Base-by-base conservation (phyloP, 2,888 invertebrate genomes). In the Phlogophora meticulosa region DNA sequence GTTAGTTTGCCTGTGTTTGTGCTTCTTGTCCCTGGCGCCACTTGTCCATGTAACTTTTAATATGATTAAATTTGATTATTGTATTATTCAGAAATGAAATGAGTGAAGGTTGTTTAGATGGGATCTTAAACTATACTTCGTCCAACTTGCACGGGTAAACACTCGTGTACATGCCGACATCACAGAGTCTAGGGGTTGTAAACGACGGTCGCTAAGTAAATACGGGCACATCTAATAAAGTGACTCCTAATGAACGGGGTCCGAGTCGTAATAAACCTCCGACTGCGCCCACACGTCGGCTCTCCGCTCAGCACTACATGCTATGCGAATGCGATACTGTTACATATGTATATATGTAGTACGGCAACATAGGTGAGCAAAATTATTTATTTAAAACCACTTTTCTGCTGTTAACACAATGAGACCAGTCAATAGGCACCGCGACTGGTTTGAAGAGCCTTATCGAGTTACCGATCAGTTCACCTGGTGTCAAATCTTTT, bases 171-270 rank as follows among this genome's bases (percentile, higher is more conserved):
- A 4, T 10, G 10, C 38, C 13, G 32, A 43, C 1, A n/a, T n/a
- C n/a, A n/a, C 11, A 22, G 15, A 17, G 36, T 45, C 24, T 15
- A 28, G 20, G 4, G 28, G 38, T 28, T 28, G 24, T 9, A 40
- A 51, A 52, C 43, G 48, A 17, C 49, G 32, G n/a, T 66, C 32
- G 68, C 28, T 17, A 20, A 49, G 69, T 59, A 45, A 36, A 45
- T 24, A 45, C 36, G 51, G 45, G 32, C 42, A 45, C 60, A 55
- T n/a, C 17, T 56, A 69, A 55, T 72, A 68, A 56, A 60, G 40
- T 69, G 64, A 40, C 49, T 59, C n/a, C 9, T 51, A 72, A 56
- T 52, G 60, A 60, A 46, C 45, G 43, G 20, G 57, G 22, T 42
- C 52, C 9, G 22, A 36, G 22, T 22, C 11, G 45, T 20, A 48